Percentiles rank a stretch among this genome's conserved stretches.
These are phyloP conservation scores for Agrypnus murinus DNA, from an alignment of 2,888 invertebrate genomes.

Conservation along the genomic window DNA sequence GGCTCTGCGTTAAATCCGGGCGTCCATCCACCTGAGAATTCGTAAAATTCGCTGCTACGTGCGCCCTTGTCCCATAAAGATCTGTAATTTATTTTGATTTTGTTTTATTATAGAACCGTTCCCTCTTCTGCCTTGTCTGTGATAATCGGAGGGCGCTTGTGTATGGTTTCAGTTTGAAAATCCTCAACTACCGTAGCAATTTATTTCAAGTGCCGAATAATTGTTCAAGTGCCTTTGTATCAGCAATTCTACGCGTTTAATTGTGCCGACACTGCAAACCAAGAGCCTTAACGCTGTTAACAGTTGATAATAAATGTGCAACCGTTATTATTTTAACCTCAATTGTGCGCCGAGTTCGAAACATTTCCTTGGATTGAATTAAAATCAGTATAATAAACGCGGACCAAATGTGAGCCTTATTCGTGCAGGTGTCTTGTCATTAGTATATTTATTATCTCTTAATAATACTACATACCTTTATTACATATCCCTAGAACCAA, in stretches of 20 bases:
- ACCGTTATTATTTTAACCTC: conserved; percentile 36
- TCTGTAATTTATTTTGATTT: conserved; percentile 42
- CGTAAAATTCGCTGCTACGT: conserved; percentile 43
- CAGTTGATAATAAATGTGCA: conserved; percentile 31
- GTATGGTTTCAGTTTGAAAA: conserved; percentile 12
- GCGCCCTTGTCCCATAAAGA: conserved; percentile 18
- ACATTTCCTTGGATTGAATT: conserved; percentile 18
- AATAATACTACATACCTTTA: too few species aligned
- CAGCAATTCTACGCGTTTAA: conserved; percentile 35
- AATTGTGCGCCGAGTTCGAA: conserved; percentile 21
- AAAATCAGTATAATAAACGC: conserved; percentile 30
- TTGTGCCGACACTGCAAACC: conserved; percentile 30
- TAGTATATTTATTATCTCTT: background rate
- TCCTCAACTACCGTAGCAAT: conserved; percentile 19
- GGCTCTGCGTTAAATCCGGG: background rate
- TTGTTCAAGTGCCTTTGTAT: conserved; percentile 45
- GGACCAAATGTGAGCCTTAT: conserved; percentile 45
- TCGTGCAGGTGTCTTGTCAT: conserved; percentile 13
- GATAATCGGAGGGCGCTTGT: conserved; percentile 36
- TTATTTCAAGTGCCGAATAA: conserved; percentile 44
- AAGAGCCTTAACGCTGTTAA: background rate
- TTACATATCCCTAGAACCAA: conserved; percentile 33
- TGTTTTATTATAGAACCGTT: conserved; percentile 29
- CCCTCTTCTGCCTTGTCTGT: conserved; percentile 34
- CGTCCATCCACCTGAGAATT: conserved; percentile 25